A percentile compares a stretch with the other conserved stretches of the same genome.
Evolutionary conservation across 2,888 invertebrate species (phyloP).

Genomic region (Metalampra italica): DNA sequence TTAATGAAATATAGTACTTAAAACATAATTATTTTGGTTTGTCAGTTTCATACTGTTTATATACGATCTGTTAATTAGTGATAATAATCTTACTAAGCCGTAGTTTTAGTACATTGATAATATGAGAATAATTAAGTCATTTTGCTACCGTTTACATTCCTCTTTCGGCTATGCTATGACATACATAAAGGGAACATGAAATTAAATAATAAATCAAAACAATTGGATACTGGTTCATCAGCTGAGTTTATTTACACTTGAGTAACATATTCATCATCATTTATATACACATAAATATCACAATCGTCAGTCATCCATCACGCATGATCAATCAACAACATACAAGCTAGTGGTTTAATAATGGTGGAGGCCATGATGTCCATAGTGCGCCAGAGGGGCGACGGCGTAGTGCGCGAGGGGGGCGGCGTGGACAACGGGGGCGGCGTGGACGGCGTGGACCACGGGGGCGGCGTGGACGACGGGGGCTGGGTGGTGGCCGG

Average conservation of each 20-base stretch:
- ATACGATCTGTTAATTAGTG: too few species aligned
- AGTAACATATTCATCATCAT: slow-evolving; percentile 54
- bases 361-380: slow-evolving; percentile 67
- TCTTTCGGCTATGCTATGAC: too few species aligned
- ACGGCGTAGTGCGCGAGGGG: slow-evolving; percentile 44
- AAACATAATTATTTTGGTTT: too few species aligned
- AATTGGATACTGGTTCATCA: slow-evolving; percentile 55
- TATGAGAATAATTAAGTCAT: not conserved
- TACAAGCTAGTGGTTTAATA: slow-evolving; percentile 46
- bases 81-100: too few species aligned
- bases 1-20: too few species aligned
- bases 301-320: slow-evolving; percentile 70
- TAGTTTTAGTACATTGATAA: too few species aligned
- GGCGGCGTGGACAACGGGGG: slow-evolving; percentile 53
- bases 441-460: slow-evolving; percentile 64
- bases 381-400: slow-evolving; percentile 52
- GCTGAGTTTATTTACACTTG: slow-evolving; percentile 71
- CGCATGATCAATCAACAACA: slow-evolving; percentile 46
- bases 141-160: too few species aligned
- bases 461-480: slow-evolving; percentile 52
- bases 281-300: slow-evolving; percentile 77
- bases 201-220: slow-evolving; percentile 17
- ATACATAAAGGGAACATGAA: too few species aligned
- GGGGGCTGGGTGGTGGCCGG: slow-evolving; percentile 68
- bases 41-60: too few species aligned